Evolutionary conservation across 2,888 invertebrate genomes (phyloP), one percentile per base, ranked within the genome.

Genomic region (Venusia cambrica): DNA sequence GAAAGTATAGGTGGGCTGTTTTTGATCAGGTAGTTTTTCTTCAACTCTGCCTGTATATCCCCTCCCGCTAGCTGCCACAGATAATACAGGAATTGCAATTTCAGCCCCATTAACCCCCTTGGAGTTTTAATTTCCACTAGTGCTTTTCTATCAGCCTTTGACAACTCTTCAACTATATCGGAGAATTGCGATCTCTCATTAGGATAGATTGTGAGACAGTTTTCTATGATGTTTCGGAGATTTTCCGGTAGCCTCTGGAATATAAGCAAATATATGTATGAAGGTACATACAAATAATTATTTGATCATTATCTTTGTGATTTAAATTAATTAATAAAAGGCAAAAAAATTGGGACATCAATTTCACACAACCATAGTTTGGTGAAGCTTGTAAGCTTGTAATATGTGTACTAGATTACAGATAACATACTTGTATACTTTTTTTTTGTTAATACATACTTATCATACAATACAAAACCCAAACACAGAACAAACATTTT

Each of bases 31-130:
- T 96, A 96, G 71, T 97, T 96, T 64, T 95, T 96, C 64, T 95
- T 96, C 14, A 99, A 85, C 68, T 97, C 97, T 0, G 92, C 89
- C 44, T 95, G 94, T 31, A 98, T 93, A 80, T 98, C 98, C 0
- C 98, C 98, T 1, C 99, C 99, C 7, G 98, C 96, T 35, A 99
- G 71, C 69, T 96, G 95, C 99, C 99, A 99, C 78, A 97, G 91
- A 69, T 97, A 94, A 71, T 97, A 99, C 11, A 97, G 89, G 64
- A 97, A 95, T 44, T 94, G 91, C 46, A 98, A 81, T 5, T 92
- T 89, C 44, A 87, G 84, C 0, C 85, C 85, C 54, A 89, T 59
- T 1, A 90, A 57, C 21, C 83, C 63, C 36, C 73, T 50, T 21
- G 68, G 88, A 32, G 88, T 81, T 49, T 88, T 77, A 2, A 67